A percentile compares a stretch with the other conserved stretches of the same genome.
These are phyloP conservation scores for Melanotaenia duboulayi DNA, from an alignment of 2,113 vertebrate genomes.

Conservation along the genomic window DNA sequence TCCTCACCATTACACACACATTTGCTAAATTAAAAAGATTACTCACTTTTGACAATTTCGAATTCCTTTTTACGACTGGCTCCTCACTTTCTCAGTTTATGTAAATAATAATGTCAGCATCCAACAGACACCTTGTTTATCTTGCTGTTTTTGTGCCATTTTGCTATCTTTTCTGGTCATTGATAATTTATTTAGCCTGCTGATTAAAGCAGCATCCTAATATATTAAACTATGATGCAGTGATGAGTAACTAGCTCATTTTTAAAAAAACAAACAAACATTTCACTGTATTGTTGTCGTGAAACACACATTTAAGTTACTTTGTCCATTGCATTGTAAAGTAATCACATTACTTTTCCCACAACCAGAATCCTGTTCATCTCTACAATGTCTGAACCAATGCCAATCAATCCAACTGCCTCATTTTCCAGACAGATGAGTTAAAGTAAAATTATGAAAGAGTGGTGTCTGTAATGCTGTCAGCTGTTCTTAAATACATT, in stretches of 20 bases:
- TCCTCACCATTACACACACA: constrained; percentile 68
- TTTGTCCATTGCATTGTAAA: too few species aligned
- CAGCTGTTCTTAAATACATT: too few species aligned
- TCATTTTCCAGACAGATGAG: background rate
- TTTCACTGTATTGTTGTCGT: too few species aligned
- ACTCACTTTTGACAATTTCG: constrained; percentile 74
- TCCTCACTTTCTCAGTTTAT: constrained; percentile 51
- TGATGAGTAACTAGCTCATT: background rate
- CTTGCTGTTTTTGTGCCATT: constrained; percentile 10
- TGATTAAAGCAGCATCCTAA: constrained; percentile 8
- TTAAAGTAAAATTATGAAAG: background rate
- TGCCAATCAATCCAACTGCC: background rate
- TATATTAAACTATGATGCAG: background rate
- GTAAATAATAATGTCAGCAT: constrained; percentile 37
- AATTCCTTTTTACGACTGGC: constrained; percentile 40
- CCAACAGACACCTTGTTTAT: constrained; percentile 24
- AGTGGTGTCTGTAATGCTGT: too few species aligned
- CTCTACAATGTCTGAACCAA: background rate
- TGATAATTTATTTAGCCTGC: constrained; percentile 1
- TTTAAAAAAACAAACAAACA: too few species aligned
- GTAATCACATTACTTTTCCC: background rate
- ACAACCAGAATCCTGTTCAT: background rate
- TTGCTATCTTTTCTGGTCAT: background rate
- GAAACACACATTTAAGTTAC: too few species aligned
- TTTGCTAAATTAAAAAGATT: constrained; percentile 78